Conservation (phyloP, 2,113 vertebrate genomes). For the Tachysurus vachellii region DNA sequence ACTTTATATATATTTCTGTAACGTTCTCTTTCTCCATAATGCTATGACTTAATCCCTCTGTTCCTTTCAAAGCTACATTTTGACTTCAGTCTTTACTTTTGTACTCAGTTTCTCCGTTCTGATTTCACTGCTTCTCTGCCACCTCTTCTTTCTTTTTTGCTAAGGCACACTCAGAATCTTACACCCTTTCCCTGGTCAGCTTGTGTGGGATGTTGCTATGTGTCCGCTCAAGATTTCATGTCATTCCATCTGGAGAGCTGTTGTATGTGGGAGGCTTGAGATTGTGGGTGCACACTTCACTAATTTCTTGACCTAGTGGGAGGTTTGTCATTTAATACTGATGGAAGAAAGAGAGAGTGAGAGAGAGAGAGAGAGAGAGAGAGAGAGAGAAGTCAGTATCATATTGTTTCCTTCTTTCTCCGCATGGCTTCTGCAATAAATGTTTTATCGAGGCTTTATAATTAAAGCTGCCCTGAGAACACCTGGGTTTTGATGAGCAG, state of each 20-base stretch:
- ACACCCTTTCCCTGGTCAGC: conserved; percentile 41
- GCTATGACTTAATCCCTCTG: neutral
- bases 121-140: conserved; percentile 28
- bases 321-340: conserved; percentile 52
- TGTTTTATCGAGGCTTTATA: conserved; percentile 43
- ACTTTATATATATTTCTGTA: neutral
- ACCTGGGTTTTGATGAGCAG: conserved; percentile 40
- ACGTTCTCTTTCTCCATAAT: neutral
- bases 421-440: conserved; percentile 39
- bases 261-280: conserved; percentile 43
- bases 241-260: conserved; percentile 50
- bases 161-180: conserved; percentile 39
- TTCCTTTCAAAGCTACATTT: conserved; percentile 10
- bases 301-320: conserved; percentile 54
- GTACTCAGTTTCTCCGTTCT: conserved; percentile 3
- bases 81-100: neutral
- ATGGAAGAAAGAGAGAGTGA: neutral
- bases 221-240: conserved; percentile 43
- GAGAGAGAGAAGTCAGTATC: conserved; percentile 26
- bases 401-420: conserved; percentile 27
- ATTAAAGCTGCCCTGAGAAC: conserved; percentile 27
- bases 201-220: conserved; percentile 46
- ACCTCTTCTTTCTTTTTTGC: conserved; percentile 25
- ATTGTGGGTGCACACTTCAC: conserved; percentile 50
- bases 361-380: conserved; percentile 2